Conservation (phyloP, 1,140 invertebrate genomes). For the Zaprionus camerounensis region DNA sequence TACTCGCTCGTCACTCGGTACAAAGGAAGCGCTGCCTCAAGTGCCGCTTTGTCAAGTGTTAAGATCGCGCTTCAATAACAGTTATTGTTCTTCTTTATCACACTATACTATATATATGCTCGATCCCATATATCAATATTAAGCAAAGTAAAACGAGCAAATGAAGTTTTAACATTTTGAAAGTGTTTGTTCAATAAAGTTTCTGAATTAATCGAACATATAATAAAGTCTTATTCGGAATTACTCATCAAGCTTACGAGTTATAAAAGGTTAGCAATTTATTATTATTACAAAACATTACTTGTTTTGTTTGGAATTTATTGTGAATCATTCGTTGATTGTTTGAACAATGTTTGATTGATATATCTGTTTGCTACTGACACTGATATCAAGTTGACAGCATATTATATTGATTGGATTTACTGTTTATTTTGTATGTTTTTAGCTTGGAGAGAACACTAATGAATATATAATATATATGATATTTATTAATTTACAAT, state of each 20-base stretch:
- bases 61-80: conserved; percentile 2
- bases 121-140: neutral
- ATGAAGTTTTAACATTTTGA: neutral
- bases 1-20: conserved; percentile 34
- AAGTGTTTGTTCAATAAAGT: neutral
- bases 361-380: conserved; percentile 11
- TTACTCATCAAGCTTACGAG: conserved; percentile 19
- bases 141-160: neutral
- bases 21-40: neutral
- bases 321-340: conserved; percentile 29
- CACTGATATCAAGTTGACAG: neutral
- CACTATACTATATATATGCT: neutral
- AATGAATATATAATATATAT: too few relatives aligned
- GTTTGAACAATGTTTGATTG: conserved; percentile 30
- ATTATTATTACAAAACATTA: neutral
- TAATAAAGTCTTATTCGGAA: neutral
- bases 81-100: neutral
- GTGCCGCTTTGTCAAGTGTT: conserved; percentile 7
- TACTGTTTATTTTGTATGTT: neutral
- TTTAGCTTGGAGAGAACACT: neutral
- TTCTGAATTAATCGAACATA: neutral
- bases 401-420: conserved; percentile 4
- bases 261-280: neutral
- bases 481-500: too few relatives aligned
- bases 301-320: conserved; percentile 4